Evolutionary conservation across 2,797 vertebrate genomes (phyloP).

Genomic region (Vultur gryphus): DNA sequence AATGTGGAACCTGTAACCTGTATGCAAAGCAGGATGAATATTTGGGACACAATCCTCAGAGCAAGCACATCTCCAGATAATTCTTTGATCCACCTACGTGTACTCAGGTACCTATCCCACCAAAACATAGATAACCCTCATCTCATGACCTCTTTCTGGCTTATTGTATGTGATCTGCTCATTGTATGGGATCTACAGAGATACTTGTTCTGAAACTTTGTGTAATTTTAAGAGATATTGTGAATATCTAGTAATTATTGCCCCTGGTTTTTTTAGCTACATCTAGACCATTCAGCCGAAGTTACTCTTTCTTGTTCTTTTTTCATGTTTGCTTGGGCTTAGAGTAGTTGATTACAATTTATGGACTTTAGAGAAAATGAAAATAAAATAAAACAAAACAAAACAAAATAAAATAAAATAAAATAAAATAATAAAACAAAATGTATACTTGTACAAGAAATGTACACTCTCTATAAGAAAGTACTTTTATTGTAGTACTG

Average conservation of each 20-base stretch:
- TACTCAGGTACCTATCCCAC: too few species aligned
- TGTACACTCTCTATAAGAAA: background rate
- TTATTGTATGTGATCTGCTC: background rate
- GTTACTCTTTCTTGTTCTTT: background rate
- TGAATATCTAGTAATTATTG: background rate
- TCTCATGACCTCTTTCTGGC: background rate
- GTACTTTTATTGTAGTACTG: background rate
- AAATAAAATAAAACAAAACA: background rate
- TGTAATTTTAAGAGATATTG: background rate
- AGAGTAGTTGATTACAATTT: background rate
- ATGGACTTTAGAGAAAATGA: background rate
- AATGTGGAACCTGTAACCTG: background rate
- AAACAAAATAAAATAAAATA: background rate
- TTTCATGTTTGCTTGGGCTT: background rate
- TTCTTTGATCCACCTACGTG: background rate
- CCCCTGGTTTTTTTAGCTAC: fast-evolving
- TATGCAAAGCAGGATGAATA: background rate
- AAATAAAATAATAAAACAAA: background rate
- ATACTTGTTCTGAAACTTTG: background rate
- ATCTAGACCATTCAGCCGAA: background rate
- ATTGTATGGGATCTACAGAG: background rate
- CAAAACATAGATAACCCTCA: background rate
- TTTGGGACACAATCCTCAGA: background rate
- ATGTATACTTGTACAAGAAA: background rate
- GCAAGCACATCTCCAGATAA: background rate